Evolutionary conservation across 1,140 invertebrate species (phyloP), one percentile per base, ranked within the genome.

Genomic region (Ruditapes philippinarum): DNA sequence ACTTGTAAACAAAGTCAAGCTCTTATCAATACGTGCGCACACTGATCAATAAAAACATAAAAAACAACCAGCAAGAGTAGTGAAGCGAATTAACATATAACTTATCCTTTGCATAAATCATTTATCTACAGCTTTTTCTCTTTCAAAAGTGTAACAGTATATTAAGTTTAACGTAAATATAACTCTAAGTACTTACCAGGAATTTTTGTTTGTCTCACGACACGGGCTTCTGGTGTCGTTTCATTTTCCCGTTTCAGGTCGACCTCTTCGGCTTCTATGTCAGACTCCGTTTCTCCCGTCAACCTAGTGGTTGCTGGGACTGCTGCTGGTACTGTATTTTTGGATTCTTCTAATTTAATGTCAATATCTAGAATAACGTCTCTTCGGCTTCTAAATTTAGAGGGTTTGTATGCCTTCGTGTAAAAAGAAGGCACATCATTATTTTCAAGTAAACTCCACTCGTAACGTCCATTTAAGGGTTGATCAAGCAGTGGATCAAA

Each of bases 141-240:
- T n/a, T n/a, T n/a, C n/a, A n/a, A n/a, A n/a, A n/a, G n/a, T n/a
- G n/a, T n/a, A n/a, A n/a, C n/a, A n/a, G n/a, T n/a, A n/a, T n/a
- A n/a, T n/a, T n/a, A n/a, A n/a, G n/a, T n/a, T n/a, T n/a, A n/a
- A n/a, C n/a, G n/a, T n/a, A n/a, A n/a, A n/a, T n/a, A n/a, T n/a
- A n/a, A n/a, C n/a, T n/a, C n/a, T n/a, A n/a, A n/a, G n/a, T n/a
- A n/a, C 84, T 86, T 68, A 88, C 85, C 85, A 2, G 78, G 36
- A n/a, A 88, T 88, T 79, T 65, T 79, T 25, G 74, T 40, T 33
- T 88, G 85, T 79, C 62, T n/a, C 0, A 80, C 76, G n/a, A 88
- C 54, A 25, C 85, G 54, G 31, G 76, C 74, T 70, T 88, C 85
- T 28, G 85, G 85, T 36, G 85, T 88, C 2, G 85, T 88, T 51